Conservation (phyloP, 1,140 invertebrate species). For the Bilobella aurantiaca region DNA sequence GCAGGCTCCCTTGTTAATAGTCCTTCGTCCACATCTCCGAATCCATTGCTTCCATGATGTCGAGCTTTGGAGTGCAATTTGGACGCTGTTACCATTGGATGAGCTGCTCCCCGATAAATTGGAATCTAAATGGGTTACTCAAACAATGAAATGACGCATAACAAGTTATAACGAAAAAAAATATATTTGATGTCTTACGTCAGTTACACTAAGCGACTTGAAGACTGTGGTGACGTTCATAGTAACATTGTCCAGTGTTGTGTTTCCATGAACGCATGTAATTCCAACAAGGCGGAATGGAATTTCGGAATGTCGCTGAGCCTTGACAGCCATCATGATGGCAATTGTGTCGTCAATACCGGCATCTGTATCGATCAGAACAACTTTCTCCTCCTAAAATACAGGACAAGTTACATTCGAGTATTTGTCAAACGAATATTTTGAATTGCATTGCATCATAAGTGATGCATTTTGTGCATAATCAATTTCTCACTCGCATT, state of each 20-base stretch:
- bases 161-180: background rate
- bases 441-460: background rate
- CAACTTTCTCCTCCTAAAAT: slow-evolving; percentile 24
- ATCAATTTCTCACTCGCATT: too few relatives aligned
- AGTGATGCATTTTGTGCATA: too few relatives aligned
- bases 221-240: slow-evolving; percentile 52
- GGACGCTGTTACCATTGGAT: slow-evolving; percentile 38
- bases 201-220: slow-evolving; percentile 40
- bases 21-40: slow-evolving; percentile 37
- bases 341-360: slow-evolving; percentile 56
- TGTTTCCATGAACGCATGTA: slow-evolving; percentile 55
- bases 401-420: too few relatives aligned
- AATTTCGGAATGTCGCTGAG: slow-evolving; percentile 38
- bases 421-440: background rate
- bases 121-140: slow-evolving; percentile 50
- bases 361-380: slow-evolving; percentile 53
- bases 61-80: background rate
- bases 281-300: slow-evolving; percentile 49
- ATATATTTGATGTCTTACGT: slow-evolving; percentile 41
- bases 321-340: slow-evolving; percentile 47
- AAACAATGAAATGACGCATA: slow-evolving; percentile 33
- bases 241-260: slow-evolving; percentile 48
- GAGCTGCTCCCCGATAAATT: slow-evolving; percentile 50
- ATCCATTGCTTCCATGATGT: slow-evolving; percentile 12
- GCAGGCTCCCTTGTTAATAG: background rate